Conservation (phyloP, 2,113 vertebrate genomes). For the Oxygymnocypris stewartii region DNA sequence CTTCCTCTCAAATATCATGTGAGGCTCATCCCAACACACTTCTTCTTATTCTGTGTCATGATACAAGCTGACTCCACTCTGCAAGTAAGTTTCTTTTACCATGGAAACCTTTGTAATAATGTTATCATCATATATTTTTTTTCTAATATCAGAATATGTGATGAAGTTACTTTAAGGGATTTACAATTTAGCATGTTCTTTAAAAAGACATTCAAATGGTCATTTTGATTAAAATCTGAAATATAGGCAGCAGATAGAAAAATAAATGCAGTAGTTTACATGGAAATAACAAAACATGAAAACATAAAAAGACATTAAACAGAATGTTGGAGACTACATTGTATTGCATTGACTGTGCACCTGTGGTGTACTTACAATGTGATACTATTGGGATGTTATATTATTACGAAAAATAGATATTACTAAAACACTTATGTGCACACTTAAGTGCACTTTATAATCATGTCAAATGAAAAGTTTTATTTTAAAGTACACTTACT, state of each 20-base stretch:
- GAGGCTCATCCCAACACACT: background rate
- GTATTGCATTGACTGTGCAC: background rate
- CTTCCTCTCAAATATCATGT: constrained; percentile 22
- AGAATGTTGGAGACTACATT: background rate
- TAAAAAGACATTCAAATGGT: background rate
- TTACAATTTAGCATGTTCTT: background rate
- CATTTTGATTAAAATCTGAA: background rate
- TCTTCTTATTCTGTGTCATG: constrained; percentile 6
- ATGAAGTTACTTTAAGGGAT: background rate
- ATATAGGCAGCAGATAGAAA: too few species aligned
- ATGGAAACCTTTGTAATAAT: background rate
- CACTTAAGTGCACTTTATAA: background rate
- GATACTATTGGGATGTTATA: background rate
- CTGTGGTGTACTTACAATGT: background rate
- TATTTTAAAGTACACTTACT: background rate
- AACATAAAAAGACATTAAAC: background rate
- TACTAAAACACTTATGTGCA: background rate
- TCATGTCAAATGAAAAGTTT: background rate
- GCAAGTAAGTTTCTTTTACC: constrained; percentile 13
- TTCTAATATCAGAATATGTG: background rate
- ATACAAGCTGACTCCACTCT: background rate
- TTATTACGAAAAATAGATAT: background rate
- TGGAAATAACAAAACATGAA: background rate
- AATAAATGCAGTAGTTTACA: too few species aligned
- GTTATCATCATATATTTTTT: background rate